Conservation (phyloP, 2,797 vertebrate genomes). For the Acropternis orthonyx region DNA sequence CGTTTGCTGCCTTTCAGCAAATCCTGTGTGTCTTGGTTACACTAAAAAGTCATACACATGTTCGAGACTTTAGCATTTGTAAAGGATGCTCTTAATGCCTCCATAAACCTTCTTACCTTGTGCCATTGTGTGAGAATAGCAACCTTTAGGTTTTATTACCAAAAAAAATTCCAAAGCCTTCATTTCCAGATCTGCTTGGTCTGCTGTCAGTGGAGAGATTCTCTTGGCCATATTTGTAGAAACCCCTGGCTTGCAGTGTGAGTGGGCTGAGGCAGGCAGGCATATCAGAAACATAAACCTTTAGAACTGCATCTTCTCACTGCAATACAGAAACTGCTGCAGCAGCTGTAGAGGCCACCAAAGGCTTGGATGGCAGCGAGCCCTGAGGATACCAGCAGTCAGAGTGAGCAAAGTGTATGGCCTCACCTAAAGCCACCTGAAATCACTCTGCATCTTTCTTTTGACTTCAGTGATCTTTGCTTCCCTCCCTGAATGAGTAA, state of each 20-base stretch:
- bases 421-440: neutral
- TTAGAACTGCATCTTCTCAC: neutral
- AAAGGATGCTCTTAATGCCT: neutral
- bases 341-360: neutral
- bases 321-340: neutral
- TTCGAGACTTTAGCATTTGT: neutral
- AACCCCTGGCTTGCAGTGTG: fast-evolving
- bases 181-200: neutral
- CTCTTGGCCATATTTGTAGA: neutral
- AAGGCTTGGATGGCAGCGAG: neutral
- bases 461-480: neutral
- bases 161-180: neutral
- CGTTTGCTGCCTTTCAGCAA: neutral
- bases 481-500: neutral
- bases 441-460: neutral
- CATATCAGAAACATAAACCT: neutral
- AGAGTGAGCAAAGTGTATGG: neutral
- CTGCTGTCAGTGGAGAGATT: neutral
- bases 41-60: fast-evolving
- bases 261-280: neutral
- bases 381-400: neutral
- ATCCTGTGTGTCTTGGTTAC: neutral
- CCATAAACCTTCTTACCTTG: neutral
- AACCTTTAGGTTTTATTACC: neutral
- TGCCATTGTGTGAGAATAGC: neutral